A percentile compares a stretch with the other conserved stretches of the same genome.
These are phyloP conservation scores for Empidonax traillii DNA, from an alignment of 2,113 vertebrate genomes.

Conservation along the genomic window DNA sequence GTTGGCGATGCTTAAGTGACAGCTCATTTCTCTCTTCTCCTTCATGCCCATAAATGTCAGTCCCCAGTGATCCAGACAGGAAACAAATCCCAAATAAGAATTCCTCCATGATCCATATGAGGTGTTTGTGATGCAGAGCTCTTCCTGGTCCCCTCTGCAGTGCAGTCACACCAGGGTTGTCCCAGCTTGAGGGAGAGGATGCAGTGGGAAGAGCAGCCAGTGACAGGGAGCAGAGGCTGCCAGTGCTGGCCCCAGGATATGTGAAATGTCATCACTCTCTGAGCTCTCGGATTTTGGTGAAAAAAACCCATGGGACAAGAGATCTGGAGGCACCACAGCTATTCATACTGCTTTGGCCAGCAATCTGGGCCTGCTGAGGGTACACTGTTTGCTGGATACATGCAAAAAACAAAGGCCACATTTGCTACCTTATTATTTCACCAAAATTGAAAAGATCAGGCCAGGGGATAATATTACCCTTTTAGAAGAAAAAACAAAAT, in stretches of 20 bases:
- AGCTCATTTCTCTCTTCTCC: background rate
- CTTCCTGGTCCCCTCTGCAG: background rate
- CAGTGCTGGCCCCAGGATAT: accelerated
- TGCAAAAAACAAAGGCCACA: background rate
- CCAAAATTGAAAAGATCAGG: background rate
- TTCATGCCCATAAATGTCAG: background rate
- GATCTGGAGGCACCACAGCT: background rate
- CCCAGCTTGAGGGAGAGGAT: background rate
- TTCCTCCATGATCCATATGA: accelerated
- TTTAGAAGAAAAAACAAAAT: background rate
- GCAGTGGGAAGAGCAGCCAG: background rate
- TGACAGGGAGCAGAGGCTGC: background rate
- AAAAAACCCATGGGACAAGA: background rate
- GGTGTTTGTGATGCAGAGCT: background rate
- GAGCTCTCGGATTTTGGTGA: background rate
- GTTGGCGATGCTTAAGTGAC: background rate
- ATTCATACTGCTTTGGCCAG: background rate
- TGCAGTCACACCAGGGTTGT: accelerated
- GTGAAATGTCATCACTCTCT: background rate
- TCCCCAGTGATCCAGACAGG: background rate
- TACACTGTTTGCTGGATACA: accelerated
- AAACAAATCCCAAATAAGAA: background rate
- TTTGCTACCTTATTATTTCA: background rate
- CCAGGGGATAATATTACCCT: background rate
- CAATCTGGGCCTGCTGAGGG: background rate